These are phyloP conservation scores for Apodemia mormo DNA, from an alignment of 2,888 invertebrate species.

Conservation along the genomic window DNA sequence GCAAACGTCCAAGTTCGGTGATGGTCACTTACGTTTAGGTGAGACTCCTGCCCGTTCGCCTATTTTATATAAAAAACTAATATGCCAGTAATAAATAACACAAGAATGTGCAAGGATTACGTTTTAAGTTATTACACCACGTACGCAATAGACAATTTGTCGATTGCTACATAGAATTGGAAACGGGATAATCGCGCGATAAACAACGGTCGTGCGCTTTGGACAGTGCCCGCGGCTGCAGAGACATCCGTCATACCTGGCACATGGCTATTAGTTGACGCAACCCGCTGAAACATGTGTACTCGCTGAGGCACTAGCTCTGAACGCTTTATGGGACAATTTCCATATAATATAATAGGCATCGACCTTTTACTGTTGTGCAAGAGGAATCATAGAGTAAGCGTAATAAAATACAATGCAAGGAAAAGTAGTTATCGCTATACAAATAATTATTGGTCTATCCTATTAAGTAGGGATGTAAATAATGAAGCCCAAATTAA, in stretches of 20 bases:
- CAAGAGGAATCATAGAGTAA: too few species aligned
- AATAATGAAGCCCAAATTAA: neutral
- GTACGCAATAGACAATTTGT: slow-evolving; percentile 7
- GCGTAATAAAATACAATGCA: too few species aligned
- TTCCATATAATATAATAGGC: neutral
- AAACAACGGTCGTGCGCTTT: slow-evolving; percentile 10
- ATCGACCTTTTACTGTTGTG: too few species aligned
- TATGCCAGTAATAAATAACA: neutral
- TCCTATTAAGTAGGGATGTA: neutral
- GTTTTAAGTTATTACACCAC: neutral
- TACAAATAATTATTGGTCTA: neutral
- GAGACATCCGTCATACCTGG: slow-evolving; percentile 7
- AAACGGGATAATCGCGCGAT: slow-evolving; percentile 10
- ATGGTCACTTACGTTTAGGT: too few species aligned
- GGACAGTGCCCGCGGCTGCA: slow-evolving; percentile 4
- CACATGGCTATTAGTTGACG: slow-evolving; percentile 8
- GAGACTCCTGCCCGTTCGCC: too few species aligned
- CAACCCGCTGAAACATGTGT: slow-evolving; percentile 5
- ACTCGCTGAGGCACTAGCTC: neutral
- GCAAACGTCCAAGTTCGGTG: too few species aligned
- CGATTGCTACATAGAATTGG: neutral
- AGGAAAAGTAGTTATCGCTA: too few species aligned
- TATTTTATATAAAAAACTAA: too few species aligned
- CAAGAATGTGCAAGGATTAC: neutral
- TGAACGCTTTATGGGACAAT: neutral